Conservation (phyloP, 2,113 vertebrate genomes). For the Corythoichthys intestinalis region DNA sequence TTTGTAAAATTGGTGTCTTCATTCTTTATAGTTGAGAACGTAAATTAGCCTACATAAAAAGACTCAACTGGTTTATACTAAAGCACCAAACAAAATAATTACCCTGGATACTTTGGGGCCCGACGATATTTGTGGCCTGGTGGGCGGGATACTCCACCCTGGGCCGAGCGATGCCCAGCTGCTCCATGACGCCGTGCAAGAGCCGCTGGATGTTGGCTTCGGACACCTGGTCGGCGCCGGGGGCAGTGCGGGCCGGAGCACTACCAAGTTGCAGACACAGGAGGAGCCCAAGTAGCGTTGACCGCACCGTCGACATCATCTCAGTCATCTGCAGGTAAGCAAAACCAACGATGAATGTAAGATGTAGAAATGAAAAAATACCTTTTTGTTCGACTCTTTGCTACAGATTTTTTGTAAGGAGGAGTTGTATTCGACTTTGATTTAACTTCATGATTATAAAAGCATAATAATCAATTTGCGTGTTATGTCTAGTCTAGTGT, state of each 20-base stretch:
- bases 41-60: background rate
- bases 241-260: slow-evolving; percentile 75
- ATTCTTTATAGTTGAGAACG: too few relatives aligned
- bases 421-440: background rate
- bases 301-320: slow-evolving; percentile 45
- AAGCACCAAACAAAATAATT: background rate
- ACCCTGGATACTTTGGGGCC: slow-evolving; percentile 97
- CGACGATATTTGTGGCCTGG: slow-evolving; percentile 92
- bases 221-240: slow-evolving; percentile 81
- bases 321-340: slow-evolving; percentile 26
- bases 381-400: background rate
- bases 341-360: background rate
- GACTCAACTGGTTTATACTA: background rate
- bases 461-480: background rate
- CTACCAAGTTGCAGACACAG: slow-evolving; percentile 61
- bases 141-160: slow-evolving; percentile 94
- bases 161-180: slow-evolving; percentile 90
- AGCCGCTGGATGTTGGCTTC: slow-evolving; percentile 93
- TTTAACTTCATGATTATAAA: background rate
- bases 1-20: too few relatives aligned
- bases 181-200: slow-evolving; percentile 95
- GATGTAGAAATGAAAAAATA: background rate
- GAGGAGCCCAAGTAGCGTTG: slow-evolving; percentile 68
- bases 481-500: background rate
- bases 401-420: background rate